Conservation (phyloP, 2,797 vertebrate genomes). For the Oophaga sylvatica region DNA sequence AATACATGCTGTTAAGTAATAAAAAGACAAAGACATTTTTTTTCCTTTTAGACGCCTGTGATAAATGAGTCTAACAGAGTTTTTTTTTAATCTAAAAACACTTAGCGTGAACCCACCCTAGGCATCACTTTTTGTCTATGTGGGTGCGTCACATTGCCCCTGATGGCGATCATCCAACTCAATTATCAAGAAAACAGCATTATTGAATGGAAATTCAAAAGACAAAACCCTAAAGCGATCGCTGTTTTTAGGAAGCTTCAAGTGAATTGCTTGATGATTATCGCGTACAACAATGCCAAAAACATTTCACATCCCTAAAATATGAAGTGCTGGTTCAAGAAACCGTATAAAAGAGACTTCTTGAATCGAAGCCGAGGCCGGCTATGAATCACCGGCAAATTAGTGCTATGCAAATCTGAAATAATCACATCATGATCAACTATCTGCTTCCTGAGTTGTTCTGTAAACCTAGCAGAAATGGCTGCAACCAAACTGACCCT, state of each 20-base stretch:
- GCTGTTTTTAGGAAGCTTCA: constrained; percentile 29
- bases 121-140: not conserved
- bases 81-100: no score
- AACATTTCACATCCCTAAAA: constrained; percentile 51
- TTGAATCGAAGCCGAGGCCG: constrained; percentile 40
- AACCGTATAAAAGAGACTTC: constrained; percentile 47
- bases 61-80: no score
- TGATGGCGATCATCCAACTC: not conserved
- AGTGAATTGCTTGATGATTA: constrained; percentile 42
- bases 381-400: constrained; percentile 48
- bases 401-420: constrained; percentile 52
- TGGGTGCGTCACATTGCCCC: not conserved
- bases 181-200: not conserved
- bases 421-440: constrained; percentile 51
- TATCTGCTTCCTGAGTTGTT: constrained; percentile 35
- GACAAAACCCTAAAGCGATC: not conserved
- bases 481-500: constrained; percentile 41
- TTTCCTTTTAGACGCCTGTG: no score
- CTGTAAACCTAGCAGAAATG: constrained; percentile 39
- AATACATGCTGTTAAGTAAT: no score
- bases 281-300: constrained; percentile 55
- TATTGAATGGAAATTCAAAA: constrained; percentile 4
- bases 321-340: constrained; percentile 52
- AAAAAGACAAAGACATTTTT: no score
- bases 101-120: not conserved